phyloP scores from a whole-genome alignment of 2,888 invertebrate genomes.

The Timema cristinae region DNA sequence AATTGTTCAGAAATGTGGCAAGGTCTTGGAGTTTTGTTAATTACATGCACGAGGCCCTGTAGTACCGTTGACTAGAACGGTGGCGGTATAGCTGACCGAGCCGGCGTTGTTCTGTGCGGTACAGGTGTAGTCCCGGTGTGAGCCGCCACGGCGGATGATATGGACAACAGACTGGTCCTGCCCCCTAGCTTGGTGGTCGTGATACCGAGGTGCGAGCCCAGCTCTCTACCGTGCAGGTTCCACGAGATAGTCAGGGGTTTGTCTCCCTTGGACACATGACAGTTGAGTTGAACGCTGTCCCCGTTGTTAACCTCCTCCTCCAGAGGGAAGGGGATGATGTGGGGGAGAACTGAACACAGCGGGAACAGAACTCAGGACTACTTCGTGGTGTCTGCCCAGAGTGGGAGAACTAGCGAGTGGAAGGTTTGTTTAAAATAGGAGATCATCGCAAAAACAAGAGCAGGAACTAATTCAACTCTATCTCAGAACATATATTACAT shows the following conservation, averaged over 20 bases:
- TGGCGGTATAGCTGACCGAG: slow-evolving; percentile 39
- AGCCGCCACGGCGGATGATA: slow-evolving; percentile 45
- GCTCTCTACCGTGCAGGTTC: slow-evolving; percentile 37
- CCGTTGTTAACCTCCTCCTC: slow-evolving; percentile 39
- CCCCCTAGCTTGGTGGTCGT: slow-evolving; percentile 42
- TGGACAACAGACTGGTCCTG: slow-evolving; percentile 46
- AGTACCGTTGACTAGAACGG: slow-evolving; percentile 42
- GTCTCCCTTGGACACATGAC: slow-evolving; percentile 42
- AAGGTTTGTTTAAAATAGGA: too few relatives aligned
- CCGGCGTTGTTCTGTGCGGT: slow-evolving; percentile 43
- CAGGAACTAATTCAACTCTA: too few relatives aligned
- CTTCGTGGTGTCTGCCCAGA: too few relatives aligned
- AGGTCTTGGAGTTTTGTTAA: too few relatives aligned
- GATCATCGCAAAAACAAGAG: too few relatives aligned
- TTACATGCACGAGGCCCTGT: too few relatives aligned
- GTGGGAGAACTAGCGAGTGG: too few relatives aligned
- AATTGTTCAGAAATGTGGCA: too few relatives aligned
- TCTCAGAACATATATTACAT: too few relatives aligned
- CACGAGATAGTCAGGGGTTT: slow-evolving; percentile 37
- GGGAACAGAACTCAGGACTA: too few relatives aligned
- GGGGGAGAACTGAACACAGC: slow-evolving; percentile 51
- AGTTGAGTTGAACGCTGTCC: slow-evolving; percentile 39
- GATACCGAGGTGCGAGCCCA: slow-evolving; percentile 40
- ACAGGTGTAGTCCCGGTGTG: slow-evolving; percentile 47
- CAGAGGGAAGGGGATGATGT: slow-evolving; percentile 39